These are phyloP conservation scores for Percina caprodes DNA, from an alignment of 2,113 vertebrate genomes.

Conservation along the genomic window DNA sequence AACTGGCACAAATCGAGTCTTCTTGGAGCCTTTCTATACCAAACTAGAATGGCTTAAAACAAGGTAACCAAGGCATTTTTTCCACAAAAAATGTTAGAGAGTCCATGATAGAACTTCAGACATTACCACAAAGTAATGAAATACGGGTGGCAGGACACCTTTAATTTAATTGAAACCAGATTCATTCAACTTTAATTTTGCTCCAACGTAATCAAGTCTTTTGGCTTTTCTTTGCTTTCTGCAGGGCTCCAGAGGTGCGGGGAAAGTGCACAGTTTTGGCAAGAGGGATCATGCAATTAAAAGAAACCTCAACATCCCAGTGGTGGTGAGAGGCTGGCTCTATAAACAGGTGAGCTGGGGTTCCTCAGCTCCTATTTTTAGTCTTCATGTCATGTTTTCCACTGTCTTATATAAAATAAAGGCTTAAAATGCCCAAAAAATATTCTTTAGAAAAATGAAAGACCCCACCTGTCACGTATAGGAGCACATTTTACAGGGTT, in stretches of 20 bases:
- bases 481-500: constrained; percentile 1
- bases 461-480: not conserved
- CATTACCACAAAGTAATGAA: too few relatives aligned
- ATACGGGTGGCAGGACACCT: too few relatives aligned
- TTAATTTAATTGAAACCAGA: not conserved
- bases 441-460: not conserved
- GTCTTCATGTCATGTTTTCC: not conserved
- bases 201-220: constrained; percentile 1
- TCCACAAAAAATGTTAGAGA: too few relatives aligned
- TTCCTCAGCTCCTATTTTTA: not conserved
- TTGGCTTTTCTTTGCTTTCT: constrained; percentile 40
- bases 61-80: too few relatives aligned
- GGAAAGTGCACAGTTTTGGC: constrained; percentile 95
- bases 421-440: too few relatives aligned
- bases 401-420: too few relatives aligned
- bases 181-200: not conserved
- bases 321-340: constrained; percentile 97
- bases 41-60: too few relatives aligned
- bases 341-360: constrained; percentile 92
- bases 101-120: too few relatives aligned
- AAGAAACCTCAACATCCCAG: constrained; percentile 94
- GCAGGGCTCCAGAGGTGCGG: constrained; percentile 86
- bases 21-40: too few relatives aligned
- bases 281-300: constrained; percentile 96
- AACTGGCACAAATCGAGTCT: too few relatives aligned